These are phyloP conservation scores for Odocoileus hemionus DNA, from an alignment of 2,113 vertebrate genomes.

Conservation along the genomic window DNA sequence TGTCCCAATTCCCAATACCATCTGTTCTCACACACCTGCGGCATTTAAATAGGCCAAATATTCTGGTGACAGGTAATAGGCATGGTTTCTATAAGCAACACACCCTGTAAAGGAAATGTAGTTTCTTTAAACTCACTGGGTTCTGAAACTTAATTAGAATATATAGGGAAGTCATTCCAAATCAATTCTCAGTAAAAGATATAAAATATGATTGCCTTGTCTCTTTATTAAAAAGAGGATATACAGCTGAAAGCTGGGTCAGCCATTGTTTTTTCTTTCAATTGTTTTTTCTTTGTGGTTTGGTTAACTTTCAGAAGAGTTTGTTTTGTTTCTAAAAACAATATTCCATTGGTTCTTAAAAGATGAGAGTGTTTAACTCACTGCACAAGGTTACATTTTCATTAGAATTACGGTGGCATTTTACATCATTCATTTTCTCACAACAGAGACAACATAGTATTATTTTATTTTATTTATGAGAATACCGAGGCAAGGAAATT, in stretches of 20 bases:
- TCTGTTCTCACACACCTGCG: slow-evolving; percentile 42
- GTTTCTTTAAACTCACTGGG: neutral
- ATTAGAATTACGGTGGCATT: neutral
- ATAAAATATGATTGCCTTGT: neutral
- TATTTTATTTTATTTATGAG: neutral
- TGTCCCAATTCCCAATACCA: neutral
- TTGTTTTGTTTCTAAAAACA: neutral
- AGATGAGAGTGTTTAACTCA: neutral
- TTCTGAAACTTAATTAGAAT: neutral
- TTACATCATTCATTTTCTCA: neutral
- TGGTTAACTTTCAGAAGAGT: neutral
- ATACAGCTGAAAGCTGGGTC: neutral
- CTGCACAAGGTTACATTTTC: neutral
- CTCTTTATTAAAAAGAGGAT: neutral
- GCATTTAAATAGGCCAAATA: slow-evolving; percentile 10
- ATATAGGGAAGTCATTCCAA: neutral
- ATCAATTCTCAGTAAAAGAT: neutral
- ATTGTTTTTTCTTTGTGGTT: neutral
- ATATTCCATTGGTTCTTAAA: neutral
- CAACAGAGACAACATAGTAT: neutral
- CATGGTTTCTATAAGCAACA: neutral
- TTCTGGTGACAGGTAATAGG: neutral
- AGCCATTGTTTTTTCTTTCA: neutral
- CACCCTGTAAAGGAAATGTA: neutral
- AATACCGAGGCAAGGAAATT: neutral